Conservation (phyloP, 2,888 invertebrate species). For the Dione juno region DNA sequence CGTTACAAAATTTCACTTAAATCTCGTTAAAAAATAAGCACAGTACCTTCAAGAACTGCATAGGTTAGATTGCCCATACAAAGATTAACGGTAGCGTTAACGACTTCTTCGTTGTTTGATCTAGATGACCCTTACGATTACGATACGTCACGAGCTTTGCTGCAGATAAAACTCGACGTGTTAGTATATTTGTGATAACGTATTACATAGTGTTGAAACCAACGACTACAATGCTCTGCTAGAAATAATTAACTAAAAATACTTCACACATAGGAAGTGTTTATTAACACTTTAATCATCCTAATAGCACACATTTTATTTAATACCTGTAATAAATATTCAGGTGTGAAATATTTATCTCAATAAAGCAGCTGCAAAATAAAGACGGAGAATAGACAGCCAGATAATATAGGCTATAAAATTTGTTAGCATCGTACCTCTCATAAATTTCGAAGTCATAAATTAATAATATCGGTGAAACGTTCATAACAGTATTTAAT, state of each 20-base stretch:
- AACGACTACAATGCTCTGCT: background rate
- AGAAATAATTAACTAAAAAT: background rate
- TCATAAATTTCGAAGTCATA: conserved; percentile 31
- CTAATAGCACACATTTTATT: conserved; percentile 11
- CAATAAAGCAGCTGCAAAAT: conserved; percentile 34
- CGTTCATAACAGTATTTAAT: conserved; percentile 45
- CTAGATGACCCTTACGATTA: conserved; percentile 44
- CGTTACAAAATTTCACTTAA: background rate
- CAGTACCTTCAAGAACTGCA: background rate
- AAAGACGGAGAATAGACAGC: conserved; percentile 32
- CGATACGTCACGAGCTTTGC: conserved; percentile 39
- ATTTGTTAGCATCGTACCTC: conserved; percentile 30
- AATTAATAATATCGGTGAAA: conserved; percentile 38
- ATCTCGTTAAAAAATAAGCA: background rate
- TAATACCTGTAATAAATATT: conserved; percentile 23
- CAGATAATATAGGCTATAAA: conserved; percentile 34
- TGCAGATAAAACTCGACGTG: conserved; percentile 38
- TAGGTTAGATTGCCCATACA: conserved; percentile 31
- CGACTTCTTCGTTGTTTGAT: conserved; percentile 45
- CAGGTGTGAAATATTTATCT: conserved; percentile 31
- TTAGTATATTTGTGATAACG: conserved; percentile 28
- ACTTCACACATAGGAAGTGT: conserved; percentile 3
- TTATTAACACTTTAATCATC: conserved; percentile 14
- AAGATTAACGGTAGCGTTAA: conserved; percentile 46
- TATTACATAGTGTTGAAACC: background rate